These are phyloP conservation scores for Papilio polyxenes DNA, from an alignment of 1,140 invertebrate genomes.

Conservation along the genomic window DNA sequence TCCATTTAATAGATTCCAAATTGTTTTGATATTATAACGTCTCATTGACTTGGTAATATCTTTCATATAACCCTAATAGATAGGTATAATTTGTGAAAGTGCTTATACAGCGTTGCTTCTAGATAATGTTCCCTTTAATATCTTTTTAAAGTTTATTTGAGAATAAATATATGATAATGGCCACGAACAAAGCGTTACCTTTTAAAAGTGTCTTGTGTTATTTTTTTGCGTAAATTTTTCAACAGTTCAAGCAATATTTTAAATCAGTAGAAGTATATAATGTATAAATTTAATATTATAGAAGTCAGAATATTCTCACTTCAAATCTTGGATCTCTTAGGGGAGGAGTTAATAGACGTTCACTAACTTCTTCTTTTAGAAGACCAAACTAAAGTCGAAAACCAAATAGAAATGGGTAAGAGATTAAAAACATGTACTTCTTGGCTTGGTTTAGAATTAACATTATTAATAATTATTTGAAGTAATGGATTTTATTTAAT, in stretches of 20 bases:
- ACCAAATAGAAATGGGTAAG: too few relatives aligned
- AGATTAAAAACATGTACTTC: too few relatives aligned
- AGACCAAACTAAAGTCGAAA: neutral
- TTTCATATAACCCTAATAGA: conserved; percentile 11
- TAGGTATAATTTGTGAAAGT: conserved; percentile 3
- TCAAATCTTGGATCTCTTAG: too few relatives aligned
- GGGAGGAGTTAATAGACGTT: neutral
- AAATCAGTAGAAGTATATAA: neutral
- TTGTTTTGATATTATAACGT: conserved; percentile 15
- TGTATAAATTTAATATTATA: too few relatives aligned
- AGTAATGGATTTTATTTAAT: too few relatives aligned
- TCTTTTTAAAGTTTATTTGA: neutral
- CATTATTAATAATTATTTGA: too few relatives aligned
- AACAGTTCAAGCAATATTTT: neutral
- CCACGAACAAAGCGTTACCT: neutral
- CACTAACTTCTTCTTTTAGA: neutral
- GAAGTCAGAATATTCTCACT: too few relatives aligned
- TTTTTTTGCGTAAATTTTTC: neutral
- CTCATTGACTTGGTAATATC: conserved; percentile 7
- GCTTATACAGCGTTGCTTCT: neutral
- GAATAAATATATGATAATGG: neutral
- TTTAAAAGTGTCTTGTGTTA: neutral
- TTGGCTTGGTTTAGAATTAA: too few relatives aligned
- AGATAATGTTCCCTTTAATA: neutral
- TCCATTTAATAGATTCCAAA: neutral